Evolutionary conservation across 1,140 invertebrate genomes (phyloP), one percentile per base, ranked within the genome.

Genomic region (Lutraria rhynchaena): DNA sequence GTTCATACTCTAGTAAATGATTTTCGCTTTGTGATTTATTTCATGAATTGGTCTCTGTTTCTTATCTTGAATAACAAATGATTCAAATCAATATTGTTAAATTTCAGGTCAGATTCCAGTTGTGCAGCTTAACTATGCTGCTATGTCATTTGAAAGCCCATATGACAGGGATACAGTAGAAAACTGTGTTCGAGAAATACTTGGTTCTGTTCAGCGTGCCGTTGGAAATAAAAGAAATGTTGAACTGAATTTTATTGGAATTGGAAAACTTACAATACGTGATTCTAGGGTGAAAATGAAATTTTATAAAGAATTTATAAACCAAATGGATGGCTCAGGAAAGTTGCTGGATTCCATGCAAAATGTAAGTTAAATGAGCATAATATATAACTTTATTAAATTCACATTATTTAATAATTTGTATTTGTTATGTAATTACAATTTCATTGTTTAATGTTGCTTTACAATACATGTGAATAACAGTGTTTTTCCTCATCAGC

Each of bases 251-350:
- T 93, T 93, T 80, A 81, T 55, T 61, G 89, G 91, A 4, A 90
- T 93, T 82, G 92, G 92, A 9, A 85, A 89, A 37, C 85, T 93
- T 22, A 82, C 85, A n/a, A 90, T 93, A 24, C 84, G 90, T 69
- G 88, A 92, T 37, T 75, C 67, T 15, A 87, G 86, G 73, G 89
- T 92, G 13, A 93, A 93, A 85, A 92, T 92, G 91, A 92, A 88
- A 82, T 93, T 93, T 80, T 92, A 89, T 77, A 93, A 93, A 82
- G 90, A 92, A 49, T 93, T 92, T 78, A 88, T 93, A 15, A 91
- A 91, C 71, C 81, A 81, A 19, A 88, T 92, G 86, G 92, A 93
- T 84, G 87, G 88, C n/a, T 88, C 87, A 67, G 92, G 91, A 9
- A 88, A 89, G 65, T 80, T 92, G 0, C 41, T 92, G 24, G 86